Conservation (phyloP, 2,888 invertebrate genomes). For the Eristalinus sepulchralis region DNA sequence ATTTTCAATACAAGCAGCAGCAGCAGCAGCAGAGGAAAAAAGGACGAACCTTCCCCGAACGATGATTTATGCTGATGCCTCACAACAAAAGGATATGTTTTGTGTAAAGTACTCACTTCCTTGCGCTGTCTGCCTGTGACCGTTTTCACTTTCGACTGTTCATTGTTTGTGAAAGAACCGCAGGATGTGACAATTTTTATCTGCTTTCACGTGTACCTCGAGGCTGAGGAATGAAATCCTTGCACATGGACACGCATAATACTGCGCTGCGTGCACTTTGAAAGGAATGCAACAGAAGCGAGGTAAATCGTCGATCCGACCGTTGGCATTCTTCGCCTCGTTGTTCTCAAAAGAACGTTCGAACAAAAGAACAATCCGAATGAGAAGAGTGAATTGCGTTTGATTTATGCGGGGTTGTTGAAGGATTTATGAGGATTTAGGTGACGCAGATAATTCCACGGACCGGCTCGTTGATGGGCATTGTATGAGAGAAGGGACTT, state of each 20-base stretch:
- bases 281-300: not conserved
- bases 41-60: not conserved
- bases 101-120: slow-evolving; percentile 19
- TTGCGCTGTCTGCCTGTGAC: slow-evolving; percentile 9
- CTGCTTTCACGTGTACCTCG: not conserved
- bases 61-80: not conserved
- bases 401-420: slow-evolving; percentile 43
- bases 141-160: slow-evolving; percentile 49
- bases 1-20: not conserved
- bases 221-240: not conserved
- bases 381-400: slow-evolving; percentile 1
- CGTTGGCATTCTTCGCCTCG: not conserved
- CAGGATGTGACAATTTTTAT: not conserved
- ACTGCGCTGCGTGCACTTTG: not conserved
- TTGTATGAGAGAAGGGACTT: too few species aligned
- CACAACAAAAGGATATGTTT: slow-evolving; percentile 42
- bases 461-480: not conserved
- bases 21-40: not conserved
- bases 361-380: not conserved
- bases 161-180: not conserved
- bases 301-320: not conserved
- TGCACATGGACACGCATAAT: not conserved
- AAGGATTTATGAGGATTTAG: slow-evolving; percentile 56
- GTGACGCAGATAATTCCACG: slow-evolving; percentile 15
- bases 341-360: too few species aligned